A percentile compares a stretch with the other conserved stretches of the same genome.
phyloP scores from a whole-genome alignment of 2,888 invertebrate species.

The Rhingia rostrata region DNA sequence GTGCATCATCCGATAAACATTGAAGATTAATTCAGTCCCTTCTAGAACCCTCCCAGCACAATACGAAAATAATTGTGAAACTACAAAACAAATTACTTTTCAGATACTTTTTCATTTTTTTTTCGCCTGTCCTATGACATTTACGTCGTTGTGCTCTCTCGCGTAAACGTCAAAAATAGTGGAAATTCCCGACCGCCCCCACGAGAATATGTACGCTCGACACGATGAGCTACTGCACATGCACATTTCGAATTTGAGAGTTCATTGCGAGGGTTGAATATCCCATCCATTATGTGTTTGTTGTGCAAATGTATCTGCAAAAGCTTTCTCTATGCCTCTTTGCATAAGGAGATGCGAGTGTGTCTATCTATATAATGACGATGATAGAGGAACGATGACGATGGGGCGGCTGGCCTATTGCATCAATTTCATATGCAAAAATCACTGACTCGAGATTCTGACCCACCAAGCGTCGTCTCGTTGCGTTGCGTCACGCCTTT shows the following conservation, averaged over 20 bases:
- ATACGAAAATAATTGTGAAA: too few species aligned
- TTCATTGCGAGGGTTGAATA: constrained; percentile 56
- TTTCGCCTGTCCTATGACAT: constrained; percentile 15
- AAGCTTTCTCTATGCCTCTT: constrained; percentile 6
- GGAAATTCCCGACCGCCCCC: not conserved
- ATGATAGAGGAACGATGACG: not conserved
- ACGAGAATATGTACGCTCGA: not conserved
- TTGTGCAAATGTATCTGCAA: constrained; percentile 10
- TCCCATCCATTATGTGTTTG: not conserved
- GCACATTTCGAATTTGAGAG: constrained; percentile 44
- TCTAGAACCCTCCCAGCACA: too few species aligned
- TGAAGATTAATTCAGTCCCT: too few species aligned
- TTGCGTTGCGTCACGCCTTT: constrained; percentile 34
- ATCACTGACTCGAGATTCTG: not conserved
- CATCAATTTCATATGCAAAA: constrained; percentile 19
- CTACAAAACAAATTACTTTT: too few species aligned
- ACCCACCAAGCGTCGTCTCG: not conserved
- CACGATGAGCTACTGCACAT: constrained; percentile 42
- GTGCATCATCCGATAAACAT: too few species aligned
- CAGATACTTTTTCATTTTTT: not conserved
- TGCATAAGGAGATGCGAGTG: not conserved
- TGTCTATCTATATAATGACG: not conserved
- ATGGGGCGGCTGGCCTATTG: not conserved
- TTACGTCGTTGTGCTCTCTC: constrained; percentile 1
- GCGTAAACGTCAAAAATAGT: constrained; percentile 1